Evolutionary conservation across 2,113 vertebrate species (phyloP).

Genomic region (Aix galericulata): DNA sequence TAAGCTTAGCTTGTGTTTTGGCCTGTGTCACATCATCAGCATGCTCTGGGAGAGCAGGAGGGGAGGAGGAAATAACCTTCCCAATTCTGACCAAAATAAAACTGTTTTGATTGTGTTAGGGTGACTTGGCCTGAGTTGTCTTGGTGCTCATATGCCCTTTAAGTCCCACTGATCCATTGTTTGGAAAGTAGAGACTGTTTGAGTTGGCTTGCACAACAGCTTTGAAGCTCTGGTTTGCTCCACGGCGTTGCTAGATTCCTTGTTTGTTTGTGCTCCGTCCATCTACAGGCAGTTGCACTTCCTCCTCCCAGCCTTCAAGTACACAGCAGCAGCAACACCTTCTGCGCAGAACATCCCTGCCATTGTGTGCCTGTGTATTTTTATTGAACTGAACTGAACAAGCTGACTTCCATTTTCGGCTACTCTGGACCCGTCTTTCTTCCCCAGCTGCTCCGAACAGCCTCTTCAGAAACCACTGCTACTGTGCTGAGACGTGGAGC

Average conservation of each 20-base stretch:
- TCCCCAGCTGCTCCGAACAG: accelerated
- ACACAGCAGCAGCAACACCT: not conserved
- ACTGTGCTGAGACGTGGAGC: not conserved
- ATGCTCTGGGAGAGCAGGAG: not conserved
- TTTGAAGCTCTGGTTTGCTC: slow-evolving; percentile 27
- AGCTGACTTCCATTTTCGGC: not conserved
- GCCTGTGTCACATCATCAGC: not conserved
- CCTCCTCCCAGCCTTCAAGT: not conserved
- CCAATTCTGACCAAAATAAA: slow-evolving; percentile 26
- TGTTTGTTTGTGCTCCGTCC: not conserved
- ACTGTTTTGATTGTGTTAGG: not conserved
- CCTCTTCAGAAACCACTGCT: not conserved
- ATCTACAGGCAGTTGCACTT: not conserved
- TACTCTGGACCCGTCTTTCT: accelerated
- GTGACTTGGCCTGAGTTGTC: not conserved
- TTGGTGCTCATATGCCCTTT: slow-evolving; percentile 3
- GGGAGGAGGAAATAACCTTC: not conserved
- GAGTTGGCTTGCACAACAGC: not conserved
- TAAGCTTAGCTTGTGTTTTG: not conserved
- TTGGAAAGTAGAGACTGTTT: slow-evolving; percentile 21
- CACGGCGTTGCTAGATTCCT: not conserved
- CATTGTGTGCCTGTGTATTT: not conserved
- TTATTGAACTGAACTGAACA: not conserved
- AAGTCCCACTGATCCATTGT: slow-evolving; percentile 31
- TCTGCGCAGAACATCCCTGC: not conserved